phyloP scores from a whole-genome alignment of 1,140 invertebrate genomes.

The Camponotus vicinus region DNA sequence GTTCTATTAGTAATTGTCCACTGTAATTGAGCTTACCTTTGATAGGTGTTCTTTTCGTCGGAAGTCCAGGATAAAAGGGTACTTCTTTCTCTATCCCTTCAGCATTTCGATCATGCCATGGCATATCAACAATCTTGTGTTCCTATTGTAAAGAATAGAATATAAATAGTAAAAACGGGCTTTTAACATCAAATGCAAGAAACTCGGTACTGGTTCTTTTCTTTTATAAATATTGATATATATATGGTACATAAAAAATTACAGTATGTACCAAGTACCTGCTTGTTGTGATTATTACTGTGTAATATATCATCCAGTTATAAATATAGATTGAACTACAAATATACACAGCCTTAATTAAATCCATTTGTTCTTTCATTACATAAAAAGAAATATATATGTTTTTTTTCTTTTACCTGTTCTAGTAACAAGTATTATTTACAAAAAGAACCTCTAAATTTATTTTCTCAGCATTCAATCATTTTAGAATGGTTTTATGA shows the following conservation, averaged over 20 bases:
- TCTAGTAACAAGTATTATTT: slow-evolving; percentile 69
- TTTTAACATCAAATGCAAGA: slow-evolving; percentile 45
- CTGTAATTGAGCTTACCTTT: slow-evolving; percentile 88
- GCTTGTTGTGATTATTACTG: slow-evolving; percentile 65
- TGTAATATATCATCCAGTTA: slow-evolving; percentile 74
- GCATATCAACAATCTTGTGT: slow-evolving; percentile 90
- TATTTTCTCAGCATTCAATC: slow-evolving; percentile 51
- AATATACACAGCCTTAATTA: slow-evolving; percentile 70
- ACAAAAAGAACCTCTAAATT: slow-evolving; percentile 18
- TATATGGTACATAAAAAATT: slow-evolving; percentile 65
- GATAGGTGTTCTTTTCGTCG: slow-evolving; percentile 92
- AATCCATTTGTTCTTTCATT: slow-evolving; percentile 64
- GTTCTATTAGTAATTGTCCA: slow-evolving; percentile 84
- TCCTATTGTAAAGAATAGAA: slow-evolving; percentile 83
- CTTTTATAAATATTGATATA: slow-evolving; percentile 64
- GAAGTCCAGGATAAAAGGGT: slow-evolving; percentile 89
- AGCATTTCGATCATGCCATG: slow-evolving; percentile 90
- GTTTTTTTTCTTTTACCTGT: slow-evolving; percentile 68
- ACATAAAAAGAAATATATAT: slow-evolving; percentile 62
- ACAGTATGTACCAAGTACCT: slow-evolving; percentile 74
- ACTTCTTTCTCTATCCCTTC: slow-evolving; percentile 88
- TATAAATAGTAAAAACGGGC: slow-evolving; percentile 57
- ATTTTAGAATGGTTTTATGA: slow-evolving; percentile 51
- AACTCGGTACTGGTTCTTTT: slow-evolving; percentile 60
- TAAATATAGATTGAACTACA: slow-evolving; percentile 74